Evolutionary conservation across 2,888 invertebrate genomes (phyloP).

Genomic region (Oscheius sp.): DNA sequence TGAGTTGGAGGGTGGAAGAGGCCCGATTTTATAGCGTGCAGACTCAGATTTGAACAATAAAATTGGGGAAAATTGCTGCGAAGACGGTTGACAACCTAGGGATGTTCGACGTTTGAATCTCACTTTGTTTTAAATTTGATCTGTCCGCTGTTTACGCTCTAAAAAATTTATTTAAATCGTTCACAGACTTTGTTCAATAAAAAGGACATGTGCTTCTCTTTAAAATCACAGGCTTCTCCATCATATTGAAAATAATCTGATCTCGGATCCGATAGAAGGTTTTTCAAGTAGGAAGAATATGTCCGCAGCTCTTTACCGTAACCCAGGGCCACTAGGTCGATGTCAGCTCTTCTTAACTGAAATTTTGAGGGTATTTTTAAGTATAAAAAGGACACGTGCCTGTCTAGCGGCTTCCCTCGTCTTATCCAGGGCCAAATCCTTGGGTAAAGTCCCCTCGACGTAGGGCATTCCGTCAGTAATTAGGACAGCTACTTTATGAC

Average conservation of each 20-base stretch:
- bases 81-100: too few species aligned
- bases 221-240: background rate
- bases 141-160: too few species aligned
- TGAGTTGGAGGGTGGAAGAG: too few species aligned
- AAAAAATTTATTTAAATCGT: too few species aligned
- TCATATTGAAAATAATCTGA: background rate
- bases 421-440: background rate
- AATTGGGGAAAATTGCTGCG: too few species aligned
- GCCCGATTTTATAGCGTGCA: too few species aligned
- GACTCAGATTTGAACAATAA: too few species aligned
- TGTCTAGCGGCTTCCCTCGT: background rate
- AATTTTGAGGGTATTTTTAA: background rate
- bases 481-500: background rate
- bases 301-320: background rate
- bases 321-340: background rate
- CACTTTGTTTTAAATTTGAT: too few species aligned
- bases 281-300: background rate
- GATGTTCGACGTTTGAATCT: too few species aligned
- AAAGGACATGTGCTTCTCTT: background rate
- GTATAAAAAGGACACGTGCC: background rate
- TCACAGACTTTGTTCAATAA: slow-evolving; percentile 3
- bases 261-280: background rate
- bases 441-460: background rate
- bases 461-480: background rate
- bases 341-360: background rate